Percentiles rank a stretch among this genome's conserved stretches.
phyloP scores from a whole-genome alignment of 2,797 vertebrate species.

The Platalea minor region DNA sequence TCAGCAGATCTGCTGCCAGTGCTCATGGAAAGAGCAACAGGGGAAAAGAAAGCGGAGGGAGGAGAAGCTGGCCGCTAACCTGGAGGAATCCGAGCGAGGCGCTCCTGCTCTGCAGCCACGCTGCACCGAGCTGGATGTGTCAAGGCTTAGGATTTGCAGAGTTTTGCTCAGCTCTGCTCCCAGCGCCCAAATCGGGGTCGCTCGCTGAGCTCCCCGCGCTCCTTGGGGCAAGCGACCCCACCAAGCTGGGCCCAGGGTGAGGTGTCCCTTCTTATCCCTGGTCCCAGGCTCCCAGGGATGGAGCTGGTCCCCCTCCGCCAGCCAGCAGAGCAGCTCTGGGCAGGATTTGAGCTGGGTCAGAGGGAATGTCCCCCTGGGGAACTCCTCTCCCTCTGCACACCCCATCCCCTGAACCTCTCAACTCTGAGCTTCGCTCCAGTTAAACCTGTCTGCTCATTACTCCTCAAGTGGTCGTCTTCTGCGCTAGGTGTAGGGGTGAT shows the following conservation, averaged over 20 bases:
- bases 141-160: not conserved
- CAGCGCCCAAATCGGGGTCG: not conserved
- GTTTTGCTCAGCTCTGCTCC: not conserved
- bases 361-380: not conserved
- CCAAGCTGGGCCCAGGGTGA: accelerated
- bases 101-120: not conserved
- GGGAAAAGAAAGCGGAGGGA: not conserved
- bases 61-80: not conserved
- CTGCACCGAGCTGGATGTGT: not conserved
- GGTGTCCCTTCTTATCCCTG: not conserved
- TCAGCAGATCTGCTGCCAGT: not conserved
- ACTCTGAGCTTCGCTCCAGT: not conserved
- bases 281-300: not conserved
- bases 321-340: not conserved
- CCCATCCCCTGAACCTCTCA: not conserved
- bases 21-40: not conserved
- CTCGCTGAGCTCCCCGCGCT: accelerated
- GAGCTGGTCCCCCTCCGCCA: not conserved
- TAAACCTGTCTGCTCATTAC: not conserved
- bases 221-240: not conserved
- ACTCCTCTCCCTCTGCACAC: not conserved
- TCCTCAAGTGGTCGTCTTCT: not conserved
- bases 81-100: not conserved
- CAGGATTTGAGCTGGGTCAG: not conserved
- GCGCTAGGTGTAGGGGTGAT: not conserved